Conservation (phyloP, 2,113 vertebrate genomes). For the Eonycteris spelaea region DNA sequence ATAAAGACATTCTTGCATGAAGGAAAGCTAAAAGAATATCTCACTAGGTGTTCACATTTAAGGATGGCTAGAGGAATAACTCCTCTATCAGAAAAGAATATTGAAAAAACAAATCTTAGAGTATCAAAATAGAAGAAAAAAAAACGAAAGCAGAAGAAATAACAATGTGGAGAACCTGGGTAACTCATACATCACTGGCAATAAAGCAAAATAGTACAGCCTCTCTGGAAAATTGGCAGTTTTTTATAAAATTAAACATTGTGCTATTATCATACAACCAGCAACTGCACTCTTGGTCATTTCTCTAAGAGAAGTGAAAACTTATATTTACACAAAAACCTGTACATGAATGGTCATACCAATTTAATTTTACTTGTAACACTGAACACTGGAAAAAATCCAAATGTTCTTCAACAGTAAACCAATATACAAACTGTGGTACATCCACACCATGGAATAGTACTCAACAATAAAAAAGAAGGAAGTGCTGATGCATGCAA, state of each 20-base stretch:
- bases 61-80: constrained; percentile 30
- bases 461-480: neutral
- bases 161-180: neutral
- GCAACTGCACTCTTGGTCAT: neutral
- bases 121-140: neutral
- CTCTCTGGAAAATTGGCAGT: neutral
- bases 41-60: neutral
- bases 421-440: neutral
- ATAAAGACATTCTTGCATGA: neutral
- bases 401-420: neutral
- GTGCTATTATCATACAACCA: neutral
- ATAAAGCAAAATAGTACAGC: neutral
- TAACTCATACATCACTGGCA: neutral
- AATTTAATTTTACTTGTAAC: neutral
- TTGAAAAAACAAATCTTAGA: neutral
- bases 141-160: neutral
- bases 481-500: neutral
- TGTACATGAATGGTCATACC: neutral
- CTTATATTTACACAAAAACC: neutral
- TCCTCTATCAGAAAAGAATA: neutral
- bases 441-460: neutral
- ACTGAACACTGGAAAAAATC: neutral
- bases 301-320: neutral
- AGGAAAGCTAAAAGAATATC: neutral
- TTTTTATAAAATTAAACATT: neutral